phyloP scores from a whole-genome alignment of 2,797 vertebrate genomes.

The Pyrocephalus nanus region DNA sequence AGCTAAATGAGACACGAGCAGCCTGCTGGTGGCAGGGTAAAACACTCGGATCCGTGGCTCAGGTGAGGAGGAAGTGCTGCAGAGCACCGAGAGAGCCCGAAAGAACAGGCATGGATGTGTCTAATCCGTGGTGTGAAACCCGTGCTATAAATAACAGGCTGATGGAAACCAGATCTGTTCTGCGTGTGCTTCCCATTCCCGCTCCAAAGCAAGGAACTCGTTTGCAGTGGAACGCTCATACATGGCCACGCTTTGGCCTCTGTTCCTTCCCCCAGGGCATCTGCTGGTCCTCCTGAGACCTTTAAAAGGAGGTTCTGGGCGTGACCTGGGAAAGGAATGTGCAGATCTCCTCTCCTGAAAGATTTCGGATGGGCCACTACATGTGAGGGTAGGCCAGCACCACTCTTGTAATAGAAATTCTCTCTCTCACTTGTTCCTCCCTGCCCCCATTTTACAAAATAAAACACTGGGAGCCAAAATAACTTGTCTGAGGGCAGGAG shows the following conservation, averaged over 20 bases:
- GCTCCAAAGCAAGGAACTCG: background rate
- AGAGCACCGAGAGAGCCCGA: background rate
- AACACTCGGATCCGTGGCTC: background rate
- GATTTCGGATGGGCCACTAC: background rate
- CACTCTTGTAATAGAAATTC: background rate
- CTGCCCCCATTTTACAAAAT: background rate
- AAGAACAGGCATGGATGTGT: background rate
- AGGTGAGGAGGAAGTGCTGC: background rate
- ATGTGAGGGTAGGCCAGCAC: background rate
- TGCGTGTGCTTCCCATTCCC: background rate
- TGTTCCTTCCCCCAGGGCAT: constrained; percentile 1
- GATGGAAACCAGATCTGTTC: constrained; percentile 52
- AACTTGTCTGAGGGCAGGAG: background rate
- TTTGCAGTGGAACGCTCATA: background rate
- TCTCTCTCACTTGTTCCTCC: background rate
- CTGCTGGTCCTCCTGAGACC: background rate
- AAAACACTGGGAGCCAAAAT: background rate
- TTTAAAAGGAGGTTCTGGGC: background rate
- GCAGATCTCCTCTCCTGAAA: background rate
- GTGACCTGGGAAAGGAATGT: background rate
- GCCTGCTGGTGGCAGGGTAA: background rate
- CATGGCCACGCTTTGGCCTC: background rate
- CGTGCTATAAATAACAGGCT: constrained; percentile 1
- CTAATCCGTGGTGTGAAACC: constrained; percentile 17
- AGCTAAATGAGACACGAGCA: background rate